Percentiles rank a stretch among this genome's conserved stretches.
Conservation (phyloP, 2,888 invertebrate species). For the Mesorhabditis spiculigera region DNA sequence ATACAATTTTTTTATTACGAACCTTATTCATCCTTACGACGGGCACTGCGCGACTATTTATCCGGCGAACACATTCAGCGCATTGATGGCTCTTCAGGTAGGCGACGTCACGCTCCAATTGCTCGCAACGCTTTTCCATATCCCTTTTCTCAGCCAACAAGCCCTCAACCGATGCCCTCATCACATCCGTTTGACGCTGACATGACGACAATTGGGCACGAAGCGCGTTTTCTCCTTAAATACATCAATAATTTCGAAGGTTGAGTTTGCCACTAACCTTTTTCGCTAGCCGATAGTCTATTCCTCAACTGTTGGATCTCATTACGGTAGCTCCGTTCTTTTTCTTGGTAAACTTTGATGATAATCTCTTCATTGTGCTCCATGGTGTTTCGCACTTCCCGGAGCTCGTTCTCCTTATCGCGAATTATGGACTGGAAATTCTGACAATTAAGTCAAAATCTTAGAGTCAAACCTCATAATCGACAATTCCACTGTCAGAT, state of each 20-base stretch:
- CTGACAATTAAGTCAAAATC: not conserved
- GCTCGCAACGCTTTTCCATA: not conserved
- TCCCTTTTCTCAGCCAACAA: conserved; percentile 34
- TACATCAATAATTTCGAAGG: not conserved
- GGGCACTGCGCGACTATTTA: not conserved
- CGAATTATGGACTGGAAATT: conserved; percentile 43
- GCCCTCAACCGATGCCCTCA: conserved; percentile 23
- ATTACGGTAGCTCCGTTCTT: conserved; percentile 37
- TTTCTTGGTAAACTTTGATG: conserved; percentile 44
- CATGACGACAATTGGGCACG: conserved; percentile 33
- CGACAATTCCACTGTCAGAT: conserved; percentile 54
- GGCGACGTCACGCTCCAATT: not conserved
- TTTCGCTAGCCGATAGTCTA: conserved; percentile 33
- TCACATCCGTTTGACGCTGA: conserved; percentile 32
- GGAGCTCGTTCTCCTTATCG: conserved; percentile 53
- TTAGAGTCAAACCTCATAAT: conserved; percentile 37
- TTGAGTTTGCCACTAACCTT: conserved; percentile 6
- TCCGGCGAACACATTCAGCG: not conserved
- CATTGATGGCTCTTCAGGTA: not conserved
- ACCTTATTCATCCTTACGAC: not conserved
- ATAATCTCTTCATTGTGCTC: conserved; percentile 48
- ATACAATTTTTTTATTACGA: too few species aligned
- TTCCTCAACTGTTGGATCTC: conserved; percentile 33
- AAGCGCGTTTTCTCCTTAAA: conserved; percentile 31
- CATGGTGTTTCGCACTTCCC: conserved; percentile 47